Evolutionary conservation across 2,888 invertebrate species (phyloP), one percentile per base, ranked within the genome.

Genomic region (Lomographa bimaculata): DNA sequence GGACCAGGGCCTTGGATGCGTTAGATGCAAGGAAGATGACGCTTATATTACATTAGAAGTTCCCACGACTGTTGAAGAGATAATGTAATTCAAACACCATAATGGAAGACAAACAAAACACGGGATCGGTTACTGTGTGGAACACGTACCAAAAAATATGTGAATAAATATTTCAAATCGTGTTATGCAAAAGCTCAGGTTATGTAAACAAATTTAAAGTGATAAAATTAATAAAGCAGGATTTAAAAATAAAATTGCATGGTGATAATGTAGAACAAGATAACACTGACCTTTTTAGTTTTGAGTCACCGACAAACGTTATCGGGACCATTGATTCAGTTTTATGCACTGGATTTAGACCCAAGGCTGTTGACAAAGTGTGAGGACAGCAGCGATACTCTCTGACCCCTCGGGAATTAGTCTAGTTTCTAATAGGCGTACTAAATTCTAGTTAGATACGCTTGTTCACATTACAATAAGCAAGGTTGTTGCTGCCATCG

Each of bases 341-440:
- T 33, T 43, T 49, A 10, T 70, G 70, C 64, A 70, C 53, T 56
- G 54, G 50, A 48, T 42, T 52, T 48, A 46, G 52, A 50, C 54
- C 54, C 69, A 72, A 72, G 71, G 72, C 68, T 43, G 45, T 40
- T 53, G 54, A 36, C 43, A 46, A 29, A 40, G 43, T 48, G 29
- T 70, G 58, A 69, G 68, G 71, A 60, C 67, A 7, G 17, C 16
- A 19, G 40, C 44, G 62, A 64, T 70, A 72, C 60, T 56, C 72
- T 64, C 46, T 71, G 75, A 71, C 73, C 74, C 56, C 44, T 47
- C 57, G 51, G 61, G 65, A 50, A 71, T 75, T 71, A 65, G 59
- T 67, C 61, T 56, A 66, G 58, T 63, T 62, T 59, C 7, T 56
- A 75, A 71, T 54, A 61, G 60, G 62, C 72, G 64, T 49, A 44